These are phyloP conservation scores for Theonella swinhoei DNA, from an alignment of 37 sponge, comb jelly and placozoan species.

Conservation along the genomic window DNA sequence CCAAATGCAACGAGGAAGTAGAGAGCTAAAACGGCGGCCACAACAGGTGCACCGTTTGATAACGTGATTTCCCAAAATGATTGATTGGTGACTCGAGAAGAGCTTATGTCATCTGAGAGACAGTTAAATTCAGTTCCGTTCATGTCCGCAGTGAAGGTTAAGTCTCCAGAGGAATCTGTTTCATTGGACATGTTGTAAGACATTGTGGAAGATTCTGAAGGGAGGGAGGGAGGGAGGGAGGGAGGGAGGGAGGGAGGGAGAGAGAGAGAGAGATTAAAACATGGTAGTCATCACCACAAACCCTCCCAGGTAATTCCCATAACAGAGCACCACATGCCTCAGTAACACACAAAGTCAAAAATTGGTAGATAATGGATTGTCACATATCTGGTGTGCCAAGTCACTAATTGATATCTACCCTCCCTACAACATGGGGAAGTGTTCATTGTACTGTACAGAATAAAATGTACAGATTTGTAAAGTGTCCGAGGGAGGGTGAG, in stretches of 20 bases:
- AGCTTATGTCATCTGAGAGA: neutral
- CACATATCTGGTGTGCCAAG: too few relatives aligned
- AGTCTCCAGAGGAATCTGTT: neutral
- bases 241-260: constrained; percentile 2
- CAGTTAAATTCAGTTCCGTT: constrained; percentile 21
- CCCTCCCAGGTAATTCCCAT: too few relatives aligned
- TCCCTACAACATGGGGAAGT: neutral
- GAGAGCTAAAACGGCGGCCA: constrained; percentile 40
- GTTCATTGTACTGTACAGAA: too few relatives aligned
- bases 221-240: neutral
- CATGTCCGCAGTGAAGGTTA: neutral
- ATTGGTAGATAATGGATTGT: too few relatives aligned
- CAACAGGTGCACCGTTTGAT: neutral
- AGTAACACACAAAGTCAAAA: too few relatives aligned
- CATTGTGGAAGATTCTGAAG: neutral
- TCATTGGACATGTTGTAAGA: neutral
- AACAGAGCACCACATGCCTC: too few relatives aligned
- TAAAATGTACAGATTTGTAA: neutral
- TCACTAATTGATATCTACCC: too few relatives aligned
- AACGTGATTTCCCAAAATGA: constrained; percentile 45
- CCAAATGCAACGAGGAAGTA: constrained; percentile 65
- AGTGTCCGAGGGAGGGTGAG: neutral
- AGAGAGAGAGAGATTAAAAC: constrained; percentile 6
- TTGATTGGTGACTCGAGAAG: constrained; percentile 6
- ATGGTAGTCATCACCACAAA: too few relatives aligned